Percentiles rank a stretch among this genome's conserved stretches.
phyloP scores from a whole-genome alignment of 2,797 vertebrate genomes.

The Lagodon rhomboides region DNA sequence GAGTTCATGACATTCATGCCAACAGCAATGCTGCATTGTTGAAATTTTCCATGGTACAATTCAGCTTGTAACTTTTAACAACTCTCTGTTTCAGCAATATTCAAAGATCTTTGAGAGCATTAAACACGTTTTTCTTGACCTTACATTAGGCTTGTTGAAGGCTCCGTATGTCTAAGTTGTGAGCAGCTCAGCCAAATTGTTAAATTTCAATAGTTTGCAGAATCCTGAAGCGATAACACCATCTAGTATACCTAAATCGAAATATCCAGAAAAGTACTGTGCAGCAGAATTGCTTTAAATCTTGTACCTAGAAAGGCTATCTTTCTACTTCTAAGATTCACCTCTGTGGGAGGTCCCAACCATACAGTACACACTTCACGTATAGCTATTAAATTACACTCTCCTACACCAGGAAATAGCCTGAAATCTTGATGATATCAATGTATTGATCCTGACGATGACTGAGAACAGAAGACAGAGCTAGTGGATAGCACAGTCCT shows the following conservation, averaged over 20 bases:
- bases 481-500: too few species aligned
- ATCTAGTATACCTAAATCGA: background rate
- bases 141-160: background rate
- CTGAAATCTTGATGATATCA: too few species aligned
- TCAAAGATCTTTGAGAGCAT: slow-evolving; percentile 1
- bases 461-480: too few species aligned
- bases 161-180: background rate
- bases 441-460: too few species aligned
- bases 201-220: background rate
- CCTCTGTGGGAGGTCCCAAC: too few species aligned
- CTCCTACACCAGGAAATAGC: too few species aligned
- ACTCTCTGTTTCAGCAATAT: background rate
- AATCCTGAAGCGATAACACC: background rate
- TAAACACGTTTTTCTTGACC: background rate
- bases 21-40: slow-evolving; percentile 30
- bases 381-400: too few species aligned
- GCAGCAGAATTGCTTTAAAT: background rate
- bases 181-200: background rate
- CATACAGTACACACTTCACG: too few species aligned
- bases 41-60: slow-evolving; percentile 22
- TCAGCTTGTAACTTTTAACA: slow-evolving; percentile 17
- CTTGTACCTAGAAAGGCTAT: too few species aligned
- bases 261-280: background rate
- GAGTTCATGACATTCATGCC: slow-evolving; percentile 55
- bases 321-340: too few species aligned